These are phyloP conservation scores for Hydrolagus affinis DNA, from an alignment of 2,113 vertebrate species.

Conservation along the genomic window DNA sequence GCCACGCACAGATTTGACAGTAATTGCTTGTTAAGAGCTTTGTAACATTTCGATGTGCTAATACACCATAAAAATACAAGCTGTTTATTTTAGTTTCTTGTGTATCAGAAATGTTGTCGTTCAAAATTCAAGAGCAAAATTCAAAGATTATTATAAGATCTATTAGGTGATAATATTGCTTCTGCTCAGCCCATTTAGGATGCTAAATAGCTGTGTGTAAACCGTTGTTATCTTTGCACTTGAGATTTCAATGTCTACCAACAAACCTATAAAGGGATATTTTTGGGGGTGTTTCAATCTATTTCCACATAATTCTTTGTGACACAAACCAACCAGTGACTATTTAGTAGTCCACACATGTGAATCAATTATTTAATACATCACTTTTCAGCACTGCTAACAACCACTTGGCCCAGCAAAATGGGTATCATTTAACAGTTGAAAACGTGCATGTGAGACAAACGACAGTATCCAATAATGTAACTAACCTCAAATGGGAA, in stretches of 20 bases:
- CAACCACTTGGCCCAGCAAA: neutral
- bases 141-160: too few relatives aligned
- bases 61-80: too few relatives aligned
- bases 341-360: slow-evolving; percentile 13
- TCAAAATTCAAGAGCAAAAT: too few relatives aligned
- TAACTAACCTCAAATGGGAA: neutral
- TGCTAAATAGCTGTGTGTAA: too few relatives aligned
- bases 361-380: slow-evolving; percentile 26
- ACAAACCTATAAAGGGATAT: neutral
- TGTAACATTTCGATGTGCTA: too few relatives aligned
- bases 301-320: neutral
- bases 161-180: too few relatives aligned
- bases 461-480: neutral
- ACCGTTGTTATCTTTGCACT: too few relatives aligned
- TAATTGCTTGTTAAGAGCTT: too few relatives aligned
- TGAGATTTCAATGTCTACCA: neutral
- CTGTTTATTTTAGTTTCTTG: too few relatives aligned
- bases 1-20: too few relatives aligned
- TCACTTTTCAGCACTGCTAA: neutral
- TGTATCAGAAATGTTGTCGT: too few relatives aligned
- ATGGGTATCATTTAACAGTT: slow-evolving; percentile 14
- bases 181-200: too few relatives aligned
- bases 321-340: neutral
- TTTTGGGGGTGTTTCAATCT: neutral
- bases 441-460: neutral